A percentile compares a stretch with the other conserved stretches of the same genome.
phyloP scores from a whole-genome alignment of 2,113 vertebrate species.

The Bubo blakistoni region DNA sequence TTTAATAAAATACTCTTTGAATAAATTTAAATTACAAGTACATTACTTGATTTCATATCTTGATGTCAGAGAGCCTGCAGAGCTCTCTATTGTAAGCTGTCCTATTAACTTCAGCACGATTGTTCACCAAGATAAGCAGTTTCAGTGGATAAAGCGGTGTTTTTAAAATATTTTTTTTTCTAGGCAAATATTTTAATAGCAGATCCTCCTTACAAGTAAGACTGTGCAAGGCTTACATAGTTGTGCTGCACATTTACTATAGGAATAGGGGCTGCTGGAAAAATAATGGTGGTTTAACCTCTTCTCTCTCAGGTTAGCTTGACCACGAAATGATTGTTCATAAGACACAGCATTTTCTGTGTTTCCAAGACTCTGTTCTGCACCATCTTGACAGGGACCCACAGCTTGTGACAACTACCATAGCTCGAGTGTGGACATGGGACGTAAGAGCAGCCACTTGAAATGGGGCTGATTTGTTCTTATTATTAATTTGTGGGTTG shows the following conservation, averaged over 20 bases:
- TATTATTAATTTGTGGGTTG: not conserved
- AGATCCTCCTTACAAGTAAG: not conserved
- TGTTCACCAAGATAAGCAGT: conserved; percentile 12
- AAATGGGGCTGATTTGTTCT: not conserved
- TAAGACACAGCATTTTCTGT: not conserved
- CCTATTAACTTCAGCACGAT: conserved; percentile 25
- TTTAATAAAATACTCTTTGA: conserved; percentile 47
- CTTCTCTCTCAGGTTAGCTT: not conserved
- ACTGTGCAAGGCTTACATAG: not conserved
- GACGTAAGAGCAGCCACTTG: too few relatives aligned
- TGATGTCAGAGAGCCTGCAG: conserved; percentile 22
- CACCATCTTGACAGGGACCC: not conserved
- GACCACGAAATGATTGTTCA: not conserved
- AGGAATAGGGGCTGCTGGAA: not conserved
- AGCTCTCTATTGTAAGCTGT: not conserved
- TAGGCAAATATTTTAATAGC: not conserved
- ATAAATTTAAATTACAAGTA: conserved; percentile 56
- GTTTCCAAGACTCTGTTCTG: not conserved
- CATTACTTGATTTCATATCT: conserved; percentile 22
- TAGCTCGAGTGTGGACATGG: rapidly evolving
- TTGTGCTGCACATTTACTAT: not conserved
- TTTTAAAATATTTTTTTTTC: not conserved
- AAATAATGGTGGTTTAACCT: not conserved
- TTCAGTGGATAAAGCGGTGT: not conserved
- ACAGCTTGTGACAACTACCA: not conserved